Percentiles rank a stretch among this genome's conserved stretches.
phyloP scores from a whole-genome alignment of 2,797 vertebrate species.

The Leptatherina wallacei region DNA sequence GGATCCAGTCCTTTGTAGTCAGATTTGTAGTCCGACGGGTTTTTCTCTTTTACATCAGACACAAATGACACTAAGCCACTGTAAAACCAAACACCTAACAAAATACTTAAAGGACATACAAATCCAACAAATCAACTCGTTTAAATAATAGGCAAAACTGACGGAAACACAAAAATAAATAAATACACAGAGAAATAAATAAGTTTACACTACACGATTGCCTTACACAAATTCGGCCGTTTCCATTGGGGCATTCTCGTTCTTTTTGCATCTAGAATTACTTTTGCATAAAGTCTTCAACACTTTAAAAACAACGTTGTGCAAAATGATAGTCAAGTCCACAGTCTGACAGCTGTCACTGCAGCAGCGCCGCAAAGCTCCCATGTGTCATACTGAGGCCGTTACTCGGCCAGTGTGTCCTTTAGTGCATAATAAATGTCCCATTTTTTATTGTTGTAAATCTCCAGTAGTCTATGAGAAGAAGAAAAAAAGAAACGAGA shows the following conservation, averaged over 20 bases:
- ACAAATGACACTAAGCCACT: conserved; percentile 67
- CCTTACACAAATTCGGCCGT: conserved; percentile 75
- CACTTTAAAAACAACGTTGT: conserved; percentile 83
- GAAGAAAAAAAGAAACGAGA: conserved; percentile 2
- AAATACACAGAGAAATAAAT: conserved; percentile 82
- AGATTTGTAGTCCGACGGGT: conserved; percentile 48
- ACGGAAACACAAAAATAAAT: conserved; percentile 63
- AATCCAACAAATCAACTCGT: conserved; percentile 65
- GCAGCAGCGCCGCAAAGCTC: conserved; percentile 65
- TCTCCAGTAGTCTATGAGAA: conserved; percentile 57
- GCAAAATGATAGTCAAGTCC: conserved; percentile 85
- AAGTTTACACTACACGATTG: conserved; percentile 80
- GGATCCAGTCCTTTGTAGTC: conserved; percentile 56
- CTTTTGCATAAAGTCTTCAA: conserved; percentile 85
- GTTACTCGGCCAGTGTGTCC: conserved; percentile 63
- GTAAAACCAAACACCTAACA: conserved; percentile 65
- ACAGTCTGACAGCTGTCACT: conserved; percentile 73
- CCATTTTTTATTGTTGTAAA: conserved; percentile 52
- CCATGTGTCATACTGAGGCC: conserved; percentile 63
- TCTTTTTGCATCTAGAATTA: conserved; percentile 74
- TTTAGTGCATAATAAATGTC: conserved; percentile 84
- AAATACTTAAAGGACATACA: conserved; percentile 53
- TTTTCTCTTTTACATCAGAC: conserved; percentile 66
- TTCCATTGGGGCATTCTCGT: conserved; percentile 56
- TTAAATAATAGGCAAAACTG: conserved; percentile 68